phyloP scores from a whole-genome alignment of 2,113 vertebrate species.

The Strigops habroptila region DNA sequence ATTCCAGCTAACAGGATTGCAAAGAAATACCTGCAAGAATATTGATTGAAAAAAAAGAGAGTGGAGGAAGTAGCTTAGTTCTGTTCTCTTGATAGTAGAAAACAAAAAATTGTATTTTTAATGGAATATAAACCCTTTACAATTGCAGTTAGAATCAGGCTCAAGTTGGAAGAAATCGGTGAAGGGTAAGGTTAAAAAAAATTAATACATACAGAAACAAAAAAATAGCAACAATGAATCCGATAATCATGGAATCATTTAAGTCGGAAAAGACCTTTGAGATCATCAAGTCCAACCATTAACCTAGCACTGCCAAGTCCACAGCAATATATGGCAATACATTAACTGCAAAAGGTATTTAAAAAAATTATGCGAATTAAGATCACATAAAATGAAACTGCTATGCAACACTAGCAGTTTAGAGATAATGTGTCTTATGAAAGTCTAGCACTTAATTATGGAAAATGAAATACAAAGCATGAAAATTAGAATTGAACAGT shows the following conservation, averaged over 20 bases:
- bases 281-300: background rate
- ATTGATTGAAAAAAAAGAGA: background rate
- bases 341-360: background rate
- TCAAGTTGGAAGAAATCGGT: background rate
- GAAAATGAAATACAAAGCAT: background rate
- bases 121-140: background rate
- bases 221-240: background rate
- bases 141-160: background rate
- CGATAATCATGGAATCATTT: background rate
- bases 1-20: background rate
- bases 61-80: background rate
- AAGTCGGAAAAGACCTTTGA: background rate
- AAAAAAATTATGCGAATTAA: background rate
- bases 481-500: background rate
- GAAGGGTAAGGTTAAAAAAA: background rate
- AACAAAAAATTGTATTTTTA: background rate
- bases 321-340: background rate
- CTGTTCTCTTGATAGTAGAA: background rate
- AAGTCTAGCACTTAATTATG: background rate
- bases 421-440: background rate
- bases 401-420: background rate
- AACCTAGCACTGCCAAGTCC: background rate
- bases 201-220: background rate
- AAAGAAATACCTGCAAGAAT: background rate
- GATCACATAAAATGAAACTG: background rate